A percentile compares a stretch with the other conserved stretches of the same genome.
These are phyloP conservation scores for Bostrychus sinensis DNA, from an alignment of 2,113 vertebrate species.

Conservation along the genomic window DNA sequence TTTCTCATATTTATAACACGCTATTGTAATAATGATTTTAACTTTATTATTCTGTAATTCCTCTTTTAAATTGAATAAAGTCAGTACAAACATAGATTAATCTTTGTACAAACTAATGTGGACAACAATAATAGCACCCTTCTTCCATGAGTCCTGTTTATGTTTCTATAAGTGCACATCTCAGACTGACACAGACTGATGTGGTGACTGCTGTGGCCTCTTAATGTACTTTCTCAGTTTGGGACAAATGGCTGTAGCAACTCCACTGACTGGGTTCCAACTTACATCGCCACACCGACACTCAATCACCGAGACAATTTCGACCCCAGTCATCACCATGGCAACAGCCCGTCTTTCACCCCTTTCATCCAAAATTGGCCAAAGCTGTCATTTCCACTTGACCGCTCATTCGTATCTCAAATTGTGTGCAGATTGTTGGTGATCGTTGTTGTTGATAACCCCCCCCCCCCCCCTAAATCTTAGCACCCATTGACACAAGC, in stretches of 20 bases:
- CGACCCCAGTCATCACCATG: constrained; percentile 66
- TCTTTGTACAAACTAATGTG: constrained; percentile 12
- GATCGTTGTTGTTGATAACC: constrained; percentile 45
- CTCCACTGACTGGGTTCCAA: constrained; percentile 45
- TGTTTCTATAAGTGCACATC: constrained; percentile 47
- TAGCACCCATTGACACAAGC: constrained; percentile 44
- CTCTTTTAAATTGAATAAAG: no score
- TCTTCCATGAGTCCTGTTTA: constrained; percentile 40
- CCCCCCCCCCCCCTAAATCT: background rate
- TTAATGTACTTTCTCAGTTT: constrained; percentile 63
- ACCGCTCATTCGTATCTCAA: constrained; percentile 60
- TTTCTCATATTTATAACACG: no score
- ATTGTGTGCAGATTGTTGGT: constrained; percentile 67
- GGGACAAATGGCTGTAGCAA: constrained; percentile 58
- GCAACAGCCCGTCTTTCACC: constrained; percentile 72
- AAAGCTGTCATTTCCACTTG: constrained; percentile 64
- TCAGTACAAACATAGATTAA: no score
- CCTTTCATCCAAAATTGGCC: constrained; percentile 69
- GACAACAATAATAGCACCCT: constrained; percentile 14
- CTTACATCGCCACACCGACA: constrained; percentile 55
- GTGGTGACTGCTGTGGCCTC: constrained; percentile 30
- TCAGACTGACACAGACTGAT: constrained; percentile 41
- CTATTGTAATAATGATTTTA: no score
- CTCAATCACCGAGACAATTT: constrained; percentile 72
- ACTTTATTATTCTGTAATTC: no score